phyloP scores from a whole-genome alignment of 1,140 invertebrate genomes.

The Arctopsyche grandis region DNA sequence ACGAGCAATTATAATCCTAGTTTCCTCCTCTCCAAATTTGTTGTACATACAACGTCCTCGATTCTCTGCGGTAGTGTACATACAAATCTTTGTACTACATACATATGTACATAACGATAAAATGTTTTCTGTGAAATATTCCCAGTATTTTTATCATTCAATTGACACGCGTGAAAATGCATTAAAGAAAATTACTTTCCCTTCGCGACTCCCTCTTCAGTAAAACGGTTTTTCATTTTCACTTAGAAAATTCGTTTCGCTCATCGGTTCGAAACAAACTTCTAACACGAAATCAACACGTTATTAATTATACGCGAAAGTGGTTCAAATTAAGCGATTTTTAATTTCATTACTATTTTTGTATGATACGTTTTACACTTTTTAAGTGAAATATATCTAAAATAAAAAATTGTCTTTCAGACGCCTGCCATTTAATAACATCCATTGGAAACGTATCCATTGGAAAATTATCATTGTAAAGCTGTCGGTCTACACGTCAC shows the following conservation, averaged over 20 bases:
- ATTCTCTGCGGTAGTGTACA: no score
- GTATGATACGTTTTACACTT: no score
- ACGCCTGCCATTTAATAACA: no score
- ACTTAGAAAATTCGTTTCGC: slow-evolving; percentile 37
- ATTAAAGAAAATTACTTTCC: slow-evolving; percentile 34
- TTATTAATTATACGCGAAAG: slow-evolving; percentile 6
- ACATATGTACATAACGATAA: no score
- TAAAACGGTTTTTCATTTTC: slow-evolving; percentile 37
- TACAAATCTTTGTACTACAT: no score
- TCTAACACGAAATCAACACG: slow-evolving; percentile 7
- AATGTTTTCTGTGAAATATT: no score
- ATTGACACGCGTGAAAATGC: neutral
- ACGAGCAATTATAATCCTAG: neutral
- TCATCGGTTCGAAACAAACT: slow-evolving; percentile 20
- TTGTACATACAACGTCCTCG: neutral
- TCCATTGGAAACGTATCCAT: no score
- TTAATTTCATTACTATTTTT: neutral
- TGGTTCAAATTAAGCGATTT: slow-evolving; percentile 4
- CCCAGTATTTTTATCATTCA: neutral
- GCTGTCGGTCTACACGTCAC: no score
- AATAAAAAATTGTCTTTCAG: no score
- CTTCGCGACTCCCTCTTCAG: neutral
- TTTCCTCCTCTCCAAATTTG: neutral
- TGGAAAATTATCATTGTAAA: no score
- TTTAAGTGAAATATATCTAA: no score